Percentiles rank a stretch among this genome's conserved stretches.
These are phyloP conservation scores for Takifugu bimaculatus DNA, from an alignment of 2,113 vertebrate species.

Conservation along the genomic window DNA sequence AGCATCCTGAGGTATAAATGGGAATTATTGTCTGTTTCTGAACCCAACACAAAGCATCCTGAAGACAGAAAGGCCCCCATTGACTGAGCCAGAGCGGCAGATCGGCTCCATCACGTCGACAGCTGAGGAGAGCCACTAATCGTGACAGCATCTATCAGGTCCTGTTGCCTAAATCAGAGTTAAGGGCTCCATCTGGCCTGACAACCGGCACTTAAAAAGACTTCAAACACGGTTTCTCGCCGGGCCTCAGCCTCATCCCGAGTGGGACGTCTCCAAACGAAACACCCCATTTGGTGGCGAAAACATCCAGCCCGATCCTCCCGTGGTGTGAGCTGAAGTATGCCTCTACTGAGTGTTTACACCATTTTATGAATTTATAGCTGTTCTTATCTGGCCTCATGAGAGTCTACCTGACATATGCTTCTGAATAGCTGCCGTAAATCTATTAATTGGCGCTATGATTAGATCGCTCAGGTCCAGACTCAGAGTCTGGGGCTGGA, in stretches of 20 bases:
- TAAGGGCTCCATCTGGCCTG: slow-evolving; percentile 41
- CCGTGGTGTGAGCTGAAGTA: not conserved
- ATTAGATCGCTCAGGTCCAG: slow-evolving; percentile 13
- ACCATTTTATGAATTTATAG: slow-evolving; percentile 54
- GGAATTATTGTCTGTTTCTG: slow-evolving; percentile 9
- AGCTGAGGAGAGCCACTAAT: slow-evolving; percentile 39
- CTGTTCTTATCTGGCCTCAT: slow-evolving; percentile 21
- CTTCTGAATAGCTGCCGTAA: slow-evolving; percentile 43
- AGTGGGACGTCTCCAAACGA: slow-evolving; percentile 24
- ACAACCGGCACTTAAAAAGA: slow-evolving; percentile 58
- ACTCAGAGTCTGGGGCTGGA: slow-evolving; percentile 1
- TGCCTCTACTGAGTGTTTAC: slow-evolving; percentile 19
- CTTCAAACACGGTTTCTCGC: slow-evolving; percentile 43
- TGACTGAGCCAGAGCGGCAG: slow-evolving; percentile 24
- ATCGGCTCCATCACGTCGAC: slow-evolving; percentile 19
- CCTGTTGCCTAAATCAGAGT: slow-evolving; percentile 29
- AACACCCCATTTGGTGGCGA: slow-evolving; percentile 17
- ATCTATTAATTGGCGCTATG: slow-evolving; percentile 40
- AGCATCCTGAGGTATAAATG: not conserved
- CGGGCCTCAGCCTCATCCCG: slow-evolving; percentile 20
- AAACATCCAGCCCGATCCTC: slow-evolving; percentile 30
- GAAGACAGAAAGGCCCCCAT: slow-evolving; percentile 11
- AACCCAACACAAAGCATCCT: not conserved
- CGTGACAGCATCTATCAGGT: slow-evolving; percentile 51
- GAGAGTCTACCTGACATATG: slow-evolving; percentile 59